phyloP scores from a whole-genome alignment of 2,797 vertebrate genomes.

The Cygnus olor region DNA sequence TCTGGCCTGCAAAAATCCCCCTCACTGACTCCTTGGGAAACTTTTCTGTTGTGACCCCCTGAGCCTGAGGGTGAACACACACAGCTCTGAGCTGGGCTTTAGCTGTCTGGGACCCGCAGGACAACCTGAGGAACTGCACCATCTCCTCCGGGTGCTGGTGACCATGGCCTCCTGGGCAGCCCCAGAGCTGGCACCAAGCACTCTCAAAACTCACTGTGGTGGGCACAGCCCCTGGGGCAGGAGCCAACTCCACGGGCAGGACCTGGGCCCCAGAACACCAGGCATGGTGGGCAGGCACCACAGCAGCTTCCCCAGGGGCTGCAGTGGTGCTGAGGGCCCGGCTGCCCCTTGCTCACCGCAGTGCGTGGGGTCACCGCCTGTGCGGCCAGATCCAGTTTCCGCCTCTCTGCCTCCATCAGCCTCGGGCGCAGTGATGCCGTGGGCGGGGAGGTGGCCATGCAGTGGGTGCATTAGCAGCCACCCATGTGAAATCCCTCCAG shows the following conservation, averaged over 20 bases:
- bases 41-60: neutral
- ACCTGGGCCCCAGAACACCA: neutral
- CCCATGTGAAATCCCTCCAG: neutral
- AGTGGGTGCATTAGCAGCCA: neutral
- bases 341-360: neutral
- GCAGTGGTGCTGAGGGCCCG: neutral
- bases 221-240: neutral
- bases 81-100: neutral
- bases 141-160: too few relatives aligned
- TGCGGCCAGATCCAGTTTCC: neutral
- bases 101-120: accelerated
- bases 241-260: neutral
- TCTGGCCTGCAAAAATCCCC: neutral
- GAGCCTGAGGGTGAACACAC: accelerated
- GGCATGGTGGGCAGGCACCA: accelerated
- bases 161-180: neutral
- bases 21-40: neutral
- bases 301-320: too few relatives aligned
- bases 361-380: neutral
- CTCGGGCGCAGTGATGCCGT: accelerated
- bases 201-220: neutral
- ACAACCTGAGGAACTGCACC: too few relatives aligned
- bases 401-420: neutral
- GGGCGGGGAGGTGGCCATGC: neutral
- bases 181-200: accelerated